Evolutionary conservation across 2,113 vertebrate species (phyloP), one percentile per base, ranked within the genome.

Genomic region (Epinephelus lanceolatus): DNA sequence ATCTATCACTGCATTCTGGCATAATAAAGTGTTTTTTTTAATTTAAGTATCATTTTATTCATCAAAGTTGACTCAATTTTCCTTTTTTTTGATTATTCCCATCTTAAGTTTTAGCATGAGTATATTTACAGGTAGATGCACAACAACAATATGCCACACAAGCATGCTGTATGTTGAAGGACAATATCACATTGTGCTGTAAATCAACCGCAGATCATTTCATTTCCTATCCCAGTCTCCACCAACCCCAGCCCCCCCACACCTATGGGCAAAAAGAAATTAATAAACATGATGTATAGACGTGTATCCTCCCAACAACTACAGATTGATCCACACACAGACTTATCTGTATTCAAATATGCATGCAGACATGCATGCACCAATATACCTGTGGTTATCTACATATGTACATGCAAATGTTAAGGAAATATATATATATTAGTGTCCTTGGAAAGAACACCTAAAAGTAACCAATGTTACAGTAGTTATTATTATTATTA

Each of bases 291-390:
- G 18, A 68, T 30, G 51, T 57, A 57, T 14, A 73, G 55, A 60
- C 40, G 10, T 27, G 11, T 30, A 47, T 73, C 70, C 19, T 49
- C 4, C 18, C 6, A 49, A 10, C 30, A 51, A 53, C 47, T 37
- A 37, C 27, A 40, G 8, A 52, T 75, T 62, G 1, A 73, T 47
- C 25, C 40, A 47, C 17, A 30, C 1, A 21, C 23, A 49, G 23
- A 8, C 25, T 33, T 6, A 63, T 63, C 60, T 75, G 47, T 63
- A 63, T 63, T 75, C 59, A 75, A 23, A n/a, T 21, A 62, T 62
- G 42, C 45, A 62, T 23, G 19, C 11, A 40, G 18, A 63, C n/a
- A 21, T 37, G 9, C 47, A 37, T 18, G 25, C 59, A 52, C 21
- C 27, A 40, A 25, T 30, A 47, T 25, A n/a, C 27, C 19, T 27